phyloP scores from a whole-genome alignment of 53 echinoderm and acorn worm genomes.

The Paracentrotus lividus region DNA sequence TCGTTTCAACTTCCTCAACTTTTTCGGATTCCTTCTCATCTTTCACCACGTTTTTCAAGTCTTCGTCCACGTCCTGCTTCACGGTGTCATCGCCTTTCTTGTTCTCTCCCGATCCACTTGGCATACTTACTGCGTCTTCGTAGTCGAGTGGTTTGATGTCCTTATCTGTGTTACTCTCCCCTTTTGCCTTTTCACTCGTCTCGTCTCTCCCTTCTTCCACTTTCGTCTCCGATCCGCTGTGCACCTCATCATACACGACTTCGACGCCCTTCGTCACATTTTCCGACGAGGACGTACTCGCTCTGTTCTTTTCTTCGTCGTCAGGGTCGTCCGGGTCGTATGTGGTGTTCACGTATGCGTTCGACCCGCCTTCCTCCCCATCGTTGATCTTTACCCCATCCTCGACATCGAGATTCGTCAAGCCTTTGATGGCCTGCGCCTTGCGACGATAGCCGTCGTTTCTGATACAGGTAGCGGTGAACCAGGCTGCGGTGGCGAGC shows the following conservation, averaged over 20 bases:
- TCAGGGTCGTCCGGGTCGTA: slow-evolving; percentile 49
- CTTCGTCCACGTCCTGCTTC: not conserved
- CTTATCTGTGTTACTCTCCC: not conserved
- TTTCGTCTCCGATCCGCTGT: not conserved
- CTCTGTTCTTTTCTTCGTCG: not conserved
- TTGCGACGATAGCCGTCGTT: slow-evolving; percentile 53
- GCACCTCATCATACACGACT: not conserved
- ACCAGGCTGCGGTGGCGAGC: slow-evolving; percentile 64
- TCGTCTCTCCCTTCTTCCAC: not conserved
- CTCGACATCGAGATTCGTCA: slow-evolving; percentile 24
- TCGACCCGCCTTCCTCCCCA: not conserved
- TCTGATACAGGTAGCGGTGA: slow-evolving; percentile 64
- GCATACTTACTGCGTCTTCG: not conserved
- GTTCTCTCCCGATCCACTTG: not conserved
- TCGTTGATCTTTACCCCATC: slow-evolving; percentile 11
- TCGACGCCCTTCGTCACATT: not conserved
- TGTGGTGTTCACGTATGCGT: slow-evolving; percentile 32
- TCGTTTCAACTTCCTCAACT: slow-evolving; percentile 1
- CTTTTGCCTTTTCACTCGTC: not conserved
- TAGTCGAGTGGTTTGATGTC: not conserved
- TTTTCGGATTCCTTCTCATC: not conserved
- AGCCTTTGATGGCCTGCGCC: not conserved
- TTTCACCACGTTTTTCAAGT: not conserved
- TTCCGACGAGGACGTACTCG: not conserved
- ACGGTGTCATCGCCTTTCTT: not conserved